Percentiles rank a stretch among this genome's conserved stretches.
Conservation (phyloP, 2,113 vertebrate genomes). For the Chiloscyllium plagiosum region DNA sequence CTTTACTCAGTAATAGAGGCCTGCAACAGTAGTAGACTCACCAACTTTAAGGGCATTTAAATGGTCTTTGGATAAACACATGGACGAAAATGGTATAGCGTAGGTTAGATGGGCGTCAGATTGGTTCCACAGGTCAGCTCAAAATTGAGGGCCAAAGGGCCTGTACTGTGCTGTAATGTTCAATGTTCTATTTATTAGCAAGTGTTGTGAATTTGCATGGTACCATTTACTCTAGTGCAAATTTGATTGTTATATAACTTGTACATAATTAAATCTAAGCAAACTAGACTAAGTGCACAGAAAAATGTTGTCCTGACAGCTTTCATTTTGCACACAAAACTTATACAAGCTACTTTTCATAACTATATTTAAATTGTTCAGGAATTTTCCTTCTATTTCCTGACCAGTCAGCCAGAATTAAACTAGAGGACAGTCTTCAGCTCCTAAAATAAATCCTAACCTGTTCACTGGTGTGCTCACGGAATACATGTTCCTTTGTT, state of each 20-base stretch:
- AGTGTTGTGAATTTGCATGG: background rate
- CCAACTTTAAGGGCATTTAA: too few relatives aligned
- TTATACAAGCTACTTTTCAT: background rate
- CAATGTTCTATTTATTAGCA: background rate
- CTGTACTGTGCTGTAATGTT: too few relatives aligned
- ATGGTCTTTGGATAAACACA: too few relatives aligned
- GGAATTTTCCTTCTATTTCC: background rate
- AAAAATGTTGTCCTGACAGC: background rate
- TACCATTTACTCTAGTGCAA: background rate
- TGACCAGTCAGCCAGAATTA: background rate
- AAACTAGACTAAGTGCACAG: background rate
- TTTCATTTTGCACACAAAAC: background rate
- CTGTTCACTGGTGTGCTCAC: background rate
- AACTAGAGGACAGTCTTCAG: background rate
- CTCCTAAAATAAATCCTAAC: background rate
- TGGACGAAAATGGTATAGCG: too few relatives aligned
- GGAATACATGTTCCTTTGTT: conserved; percentile 18
- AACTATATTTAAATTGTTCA: background rate
- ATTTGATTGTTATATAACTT: background rate
- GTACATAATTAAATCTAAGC: background rate
- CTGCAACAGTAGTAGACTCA: too few relatives aligned
- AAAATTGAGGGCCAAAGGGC: too few relatives aligned
- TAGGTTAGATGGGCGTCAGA: too few relatives aligned
- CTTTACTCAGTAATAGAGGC: too few relatives aligned
- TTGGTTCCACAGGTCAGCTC: too few relatives aligned